Percentiles rank a stretch among this genome's conserved stretches.
Evolutionary conservation across 2,113 vertebrate genomes (phyloP).

Genomic region (Propithecus coquereli): DNA sequence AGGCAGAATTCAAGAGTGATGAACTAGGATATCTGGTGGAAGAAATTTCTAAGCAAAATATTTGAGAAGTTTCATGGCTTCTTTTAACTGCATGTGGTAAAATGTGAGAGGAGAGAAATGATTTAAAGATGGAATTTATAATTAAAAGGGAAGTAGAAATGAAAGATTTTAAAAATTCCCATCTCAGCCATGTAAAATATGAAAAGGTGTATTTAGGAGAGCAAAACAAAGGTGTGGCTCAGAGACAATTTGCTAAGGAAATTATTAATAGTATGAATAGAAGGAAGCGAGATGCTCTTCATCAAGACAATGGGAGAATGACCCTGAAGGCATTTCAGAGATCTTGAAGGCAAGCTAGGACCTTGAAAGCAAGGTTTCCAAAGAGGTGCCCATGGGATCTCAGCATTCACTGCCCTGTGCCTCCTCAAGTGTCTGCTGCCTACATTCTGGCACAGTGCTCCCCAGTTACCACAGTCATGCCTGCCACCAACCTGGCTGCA

Average conservation of each 20-base stretch:
- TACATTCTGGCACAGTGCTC: neutral
- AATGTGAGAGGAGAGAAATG: neutral
- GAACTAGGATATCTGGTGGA: neutral
- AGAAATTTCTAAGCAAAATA: neutral
- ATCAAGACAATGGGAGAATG: neutral
- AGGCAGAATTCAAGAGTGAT: neutral
- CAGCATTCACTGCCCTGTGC: neutral
- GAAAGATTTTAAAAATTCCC: neutral
- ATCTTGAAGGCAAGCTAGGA: neutral
- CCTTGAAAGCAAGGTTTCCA: neutral
- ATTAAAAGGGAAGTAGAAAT: neutral
- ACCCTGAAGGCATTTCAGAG: neutral
- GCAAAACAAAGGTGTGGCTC: neutral
- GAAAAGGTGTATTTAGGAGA: neutral
- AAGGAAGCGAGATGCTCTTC: neutral
- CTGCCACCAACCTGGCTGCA: neutral
- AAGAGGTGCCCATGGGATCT: neutral
- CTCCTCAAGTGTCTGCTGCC: neutral
- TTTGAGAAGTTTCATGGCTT: neutral
- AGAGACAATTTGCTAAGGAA: neutral
- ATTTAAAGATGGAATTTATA: neutral
- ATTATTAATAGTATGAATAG: neutral
- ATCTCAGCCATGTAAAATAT: neutral
- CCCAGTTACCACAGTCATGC: neutral
- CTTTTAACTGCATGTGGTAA: neutral